Evolutionary conservation across 2,797 vertebrate species (phyloP).

Genomic region (Pagetopsis macropterus): DNA sequence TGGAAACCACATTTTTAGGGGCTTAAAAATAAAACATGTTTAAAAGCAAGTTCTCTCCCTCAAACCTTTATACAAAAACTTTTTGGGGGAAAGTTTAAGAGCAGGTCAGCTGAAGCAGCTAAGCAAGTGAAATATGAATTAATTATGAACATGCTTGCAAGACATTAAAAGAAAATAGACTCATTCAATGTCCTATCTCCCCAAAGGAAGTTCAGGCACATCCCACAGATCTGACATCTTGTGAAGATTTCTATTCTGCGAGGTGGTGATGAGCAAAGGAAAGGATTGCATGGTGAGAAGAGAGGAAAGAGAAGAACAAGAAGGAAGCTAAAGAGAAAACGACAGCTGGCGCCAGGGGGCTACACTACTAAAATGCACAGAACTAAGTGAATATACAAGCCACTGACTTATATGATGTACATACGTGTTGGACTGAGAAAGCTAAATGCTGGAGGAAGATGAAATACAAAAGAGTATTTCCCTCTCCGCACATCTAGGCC

Average conservation of each 20-base stretch:
- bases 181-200: slow-evolving; percentile 49
- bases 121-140: slow-evolving; percentile 44
- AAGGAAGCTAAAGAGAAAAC: slow-evolving; percentile 29
- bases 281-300: slow-evolving; percentile 8
- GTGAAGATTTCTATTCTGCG: slow-evolving; percentile 53
- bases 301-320: slow-evolving; percentile 18
- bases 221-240: slow-evolving; percentile 48
- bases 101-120: slow-evolving; percentile 15
- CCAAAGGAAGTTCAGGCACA: slow-evolving; percentile 44
- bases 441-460: slow-evolving; percentile 46
- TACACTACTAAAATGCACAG: slow-evolving; percentile 37
- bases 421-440: slow-evolving; percentile 40
- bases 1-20: background rate
- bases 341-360: slow-evolving; percentile 50
- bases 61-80: slow-evolving; percentile 34
- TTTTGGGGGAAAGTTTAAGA: slow-evolving; percentile 23
- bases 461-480: slow-evolving; percentile 24
- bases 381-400: slow-evolving; percentile 44
- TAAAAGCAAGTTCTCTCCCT: background rate
- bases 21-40: background rate
- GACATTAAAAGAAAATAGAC: slow-evolving; percentile 20
- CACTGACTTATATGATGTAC: slow-evolving; percentile 32
- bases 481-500: slow-evolving; percentile 23
- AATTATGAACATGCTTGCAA: slow-evolving; percentile 50
- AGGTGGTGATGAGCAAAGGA: slow-evolving; percentile 40